phyloP scores from a whole-genome alignment of 2,113 vertebrate genomes.

The Cynocephalus volans region DNA sequence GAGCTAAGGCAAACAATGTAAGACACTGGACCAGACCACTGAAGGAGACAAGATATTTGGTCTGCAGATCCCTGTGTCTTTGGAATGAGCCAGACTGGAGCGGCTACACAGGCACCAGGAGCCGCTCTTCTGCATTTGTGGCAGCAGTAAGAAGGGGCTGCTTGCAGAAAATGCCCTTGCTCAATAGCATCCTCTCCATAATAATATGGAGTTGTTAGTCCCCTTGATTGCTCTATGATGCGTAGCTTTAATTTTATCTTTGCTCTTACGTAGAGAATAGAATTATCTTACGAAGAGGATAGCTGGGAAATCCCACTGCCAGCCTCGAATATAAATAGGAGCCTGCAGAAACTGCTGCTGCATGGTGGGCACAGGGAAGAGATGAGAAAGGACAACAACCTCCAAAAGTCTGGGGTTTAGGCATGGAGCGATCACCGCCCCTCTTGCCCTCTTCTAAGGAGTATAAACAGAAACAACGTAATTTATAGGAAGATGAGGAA shows the following conservation, averaged over 20 bases:
- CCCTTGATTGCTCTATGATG: constrained; percentile 74
- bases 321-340: constrained; percentile 62
- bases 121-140: background rate
- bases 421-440: background rate
- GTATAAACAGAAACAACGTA: background rate
- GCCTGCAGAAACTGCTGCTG: constrained; percentile 42
- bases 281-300: constrained; percentile 65
- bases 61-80: background rate
- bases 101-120: background rate
- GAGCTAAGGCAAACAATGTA: background rate
- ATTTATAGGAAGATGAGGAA: background rate
- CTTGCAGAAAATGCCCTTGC: background rate
- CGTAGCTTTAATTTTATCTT: constrained; percentile 79
- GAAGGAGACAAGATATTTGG: background rate
- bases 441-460: background rate
- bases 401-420: background rate
- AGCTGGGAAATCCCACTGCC: constrained; percentile 63
- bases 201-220: constrained; percentile 42
- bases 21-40: background rate
- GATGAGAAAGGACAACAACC: background rate
- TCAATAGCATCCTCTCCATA: constrained; percentile 44
- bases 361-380: constrained; percentile 21
- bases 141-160: background rate
- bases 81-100: background rate
- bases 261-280: constrained; percentile 78